Conservation (phyloP, 2,888 invertebrate genomes). For the Oxystoma pomonae region DNA sequence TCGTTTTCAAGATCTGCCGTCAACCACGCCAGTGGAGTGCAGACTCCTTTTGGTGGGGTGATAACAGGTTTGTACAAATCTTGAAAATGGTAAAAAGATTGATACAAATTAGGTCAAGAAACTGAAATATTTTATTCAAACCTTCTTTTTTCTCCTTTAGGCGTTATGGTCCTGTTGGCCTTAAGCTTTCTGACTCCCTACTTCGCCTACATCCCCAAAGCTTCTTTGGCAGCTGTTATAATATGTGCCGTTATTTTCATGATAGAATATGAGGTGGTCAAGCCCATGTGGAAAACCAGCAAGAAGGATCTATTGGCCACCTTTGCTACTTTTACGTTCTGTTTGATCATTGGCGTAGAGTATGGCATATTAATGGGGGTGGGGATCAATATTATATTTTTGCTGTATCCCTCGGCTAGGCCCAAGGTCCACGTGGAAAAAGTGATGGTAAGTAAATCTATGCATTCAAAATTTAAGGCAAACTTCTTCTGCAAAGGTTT, state of each 20-base stretch:
- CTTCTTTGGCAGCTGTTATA: slow-evolving; percentile 86
- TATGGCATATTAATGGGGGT: slow-evolving; percentile 83
- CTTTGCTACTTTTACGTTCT: slow-evolving; percentile 76
- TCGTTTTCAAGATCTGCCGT: slow-evolving; percentile 89
- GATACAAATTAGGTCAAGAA: too few relatives aligned
- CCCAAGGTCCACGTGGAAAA: slow-evolving; percentile 72
- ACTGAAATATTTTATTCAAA: too few relatives aligned
- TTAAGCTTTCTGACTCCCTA: slow-evolving; percentile 84
- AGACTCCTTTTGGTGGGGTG: slow-evolving; percentile 82
- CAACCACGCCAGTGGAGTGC: slow-evolving; percentile 92
- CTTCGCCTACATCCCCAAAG: slow-evolving; percentile 86
- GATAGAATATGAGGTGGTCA: slow-evolving; percentile 84
- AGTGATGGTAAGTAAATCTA: slow-evolving; percentile 60
- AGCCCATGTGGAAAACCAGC: slow-evolving; percentile 80
- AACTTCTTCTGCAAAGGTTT: too few relatives aligned
- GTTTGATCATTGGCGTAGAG: slow-evolving; percentile 79
- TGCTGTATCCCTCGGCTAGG: slow-evolving; percentile 77
- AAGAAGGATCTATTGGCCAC: slow-evolving; percentile 78
- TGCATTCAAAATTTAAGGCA: too few relatives aligned
- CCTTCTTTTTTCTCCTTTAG: slow-evolving; percentile 75
- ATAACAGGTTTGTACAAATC: slow-evolving; percentile 60
- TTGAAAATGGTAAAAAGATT: not conserved
- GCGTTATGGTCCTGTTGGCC: slow-evolving; percentile 75
- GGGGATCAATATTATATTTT: slow-evolving; percentile 69
- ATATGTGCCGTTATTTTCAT: slow-evolving; percentile 93